Evolutionary conservation across 2,888 invertebrate species (phyloP).

Genomic region (Latrodectus hesperus): DNA sequence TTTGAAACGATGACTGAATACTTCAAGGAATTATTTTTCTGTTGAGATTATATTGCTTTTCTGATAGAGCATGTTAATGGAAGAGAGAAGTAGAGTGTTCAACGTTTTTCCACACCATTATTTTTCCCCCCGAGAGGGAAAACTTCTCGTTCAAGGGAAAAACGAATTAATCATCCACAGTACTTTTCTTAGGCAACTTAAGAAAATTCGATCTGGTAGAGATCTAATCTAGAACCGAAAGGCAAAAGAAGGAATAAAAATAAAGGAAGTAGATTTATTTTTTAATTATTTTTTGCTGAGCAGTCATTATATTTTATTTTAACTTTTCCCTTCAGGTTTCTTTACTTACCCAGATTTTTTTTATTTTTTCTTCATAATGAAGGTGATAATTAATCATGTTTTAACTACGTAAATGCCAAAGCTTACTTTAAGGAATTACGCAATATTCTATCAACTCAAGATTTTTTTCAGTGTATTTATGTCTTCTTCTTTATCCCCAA

Average conservation of each 20-base stretch:
- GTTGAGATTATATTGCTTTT: too few relatives aligned
- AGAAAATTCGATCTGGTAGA: slow-evolving; percentile 55
- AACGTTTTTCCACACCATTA: slow-evolving; percentile 42
- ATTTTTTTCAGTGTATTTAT: neutral
- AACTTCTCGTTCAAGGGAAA: slow-evolving; percentile 28
- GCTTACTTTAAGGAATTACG: slow-evolving; percentile 23
- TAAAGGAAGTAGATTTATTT: slow-evolving; percentile 14
- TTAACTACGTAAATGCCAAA: slow-evolving; percentile 31
- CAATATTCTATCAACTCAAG: slow-evolving; percentile 28
- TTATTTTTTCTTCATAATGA: slow-evolving; percentile 30
- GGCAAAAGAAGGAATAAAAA: neutral
- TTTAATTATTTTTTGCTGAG: slow-evolving; percentile 55
- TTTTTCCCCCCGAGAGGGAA: slow-evolving; percentile 21
- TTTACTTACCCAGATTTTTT: neutral
- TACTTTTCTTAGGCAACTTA: slow-evolving; percentile 13
- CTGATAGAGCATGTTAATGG: too few relatives aligned
- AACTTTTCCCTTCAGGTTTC: neutral
- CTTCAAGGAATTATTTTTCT: too few relatives aligned
- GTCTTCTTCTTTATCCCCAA: too few relatives aligned
- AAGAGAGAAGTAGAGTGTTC: too few relatives aligned
- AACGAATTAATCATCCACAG: slow-evolving; percentile 57
- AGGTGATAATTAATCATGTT: slow-evolving; percentile 60
- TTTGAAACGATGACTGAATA: too few relatives aligned
- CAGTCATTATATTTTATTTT: neutral
- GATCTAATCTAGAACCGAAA: slow-evolving; percentile 28